Percentiles rank a stretch among this genome's conserved stretches.
Conservation (phyloP, 2,113 vertebrate genomes). For the Gasterosteus aculeatus region DNA sequence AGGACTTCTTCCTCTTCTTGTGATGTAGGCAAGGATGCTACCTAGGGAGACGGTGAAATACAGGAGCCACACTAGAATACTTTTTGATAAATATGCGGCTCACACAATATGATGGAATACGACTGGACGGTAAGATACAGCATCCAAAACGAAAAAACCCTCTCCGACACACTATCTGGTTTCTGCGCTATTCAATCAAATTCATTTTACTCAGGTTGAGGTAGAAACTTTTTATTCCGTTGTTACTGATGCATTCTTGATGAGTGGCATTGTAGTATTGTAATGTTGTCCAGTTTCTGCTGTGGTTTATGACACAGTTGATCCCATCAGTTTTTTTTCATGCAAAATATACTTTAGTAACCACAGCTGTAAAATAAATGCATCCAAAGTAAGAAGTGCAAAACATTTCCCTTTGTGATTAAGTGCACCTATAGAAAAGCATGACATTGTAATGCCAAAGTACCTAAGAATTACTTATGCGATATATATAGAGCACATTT, state of each 20-base stretch:
- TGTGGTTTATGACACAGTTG: neutral
- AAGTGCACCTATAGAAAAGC: neutral
- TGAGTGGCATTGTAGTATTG: neutral
- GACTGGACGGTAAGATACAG: neutral
- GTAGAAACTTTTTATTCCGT: neutral
- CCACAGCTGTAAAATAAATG: neutral
- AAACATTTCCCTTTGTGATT: neutral
- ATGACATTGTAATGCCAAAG: neutral
- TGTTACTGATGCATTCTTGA: neutral
- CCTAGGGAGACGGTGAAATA: conserved; percentile 73
- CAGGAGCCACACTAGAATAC: neutral
- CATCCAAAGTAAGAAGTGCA: neutral
- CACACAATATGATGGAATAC: neutral
- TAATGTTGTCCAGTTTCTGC: neutral
- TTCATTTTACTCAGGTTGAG: neutral
- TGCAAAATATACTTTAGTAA: neutral
- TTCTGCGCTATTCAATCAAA: too few species aligned
- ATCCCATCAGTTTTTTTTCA: neutral
- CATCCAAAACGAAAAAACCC: neutral
- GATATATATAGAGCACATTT: too few species aligned
- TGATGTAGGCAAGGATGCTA: conserved; percentile 81
- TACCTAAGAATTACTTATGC: too few species aligned
- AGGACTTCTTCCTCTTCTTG: conserved; percentile 76
- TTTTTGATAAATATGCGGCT: neutral
- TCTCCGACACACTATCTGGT: neutral